A percentile compares a stretch with the other conserved stretches of the same genome.
Evolutionary conservation across 2,113 vertebrate genomes (phyloP).

Genomic region (Enhydra lutris): DNA sequence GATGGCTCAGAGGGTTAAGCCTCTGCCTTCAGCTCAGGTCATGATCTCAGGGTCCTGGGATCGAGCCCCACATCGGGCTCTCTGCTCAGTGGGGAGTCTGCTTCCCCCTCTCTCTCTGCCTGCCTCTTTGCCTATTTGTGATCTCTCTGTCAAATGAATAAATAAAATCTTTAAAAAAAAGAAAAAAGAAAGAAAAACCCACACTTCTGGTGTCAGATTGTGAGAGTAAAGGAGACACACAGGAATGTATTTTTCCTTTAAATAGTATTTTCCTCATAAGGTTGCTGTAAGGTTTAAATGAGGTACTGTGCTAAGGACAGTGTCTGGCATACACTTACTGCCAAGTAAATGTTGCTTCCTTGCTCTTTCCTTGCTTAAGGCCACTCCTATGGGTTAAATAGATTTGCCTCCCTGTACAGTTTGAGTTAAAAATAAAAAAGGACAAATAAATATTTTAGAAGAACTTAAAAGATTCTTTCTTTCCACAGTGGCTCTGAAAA

Average conservation of each 20-base stretch:
- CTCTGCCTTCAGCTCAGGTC: no score
- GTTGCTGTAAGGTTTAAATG: not conserved
- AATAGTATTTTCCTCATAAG: not conserved
- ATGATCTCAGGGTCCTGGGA: no score
- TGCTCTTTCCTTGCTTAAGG: not conserved
- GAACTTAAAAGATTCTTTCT: not conserved
- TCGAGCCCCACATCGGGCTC: no score
- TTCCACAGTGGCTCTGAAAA: not conserved
- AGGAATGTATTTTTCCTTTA: not conserved
- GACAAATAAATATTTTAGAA: not conserved
- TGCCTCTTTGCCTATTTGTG: no score
- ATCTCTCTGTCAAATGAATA: no score
- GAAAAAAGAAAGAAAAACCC: no score
- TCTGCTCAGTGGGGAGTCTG: no score
- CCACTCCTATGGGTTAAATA: not conserved
- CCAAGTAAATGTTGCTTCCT: not conserved
- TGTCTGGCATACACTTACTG: not conserved
- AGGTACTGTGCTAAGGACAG: not conserved
- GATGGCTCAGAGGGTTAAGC: no score
- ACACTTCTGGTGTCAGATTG: not conserved
- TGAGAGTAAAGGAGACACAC: not conserved
- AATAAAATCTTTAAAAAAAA: no score
- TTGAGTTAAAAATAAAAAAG: not conserved
- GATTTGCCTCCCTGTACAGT: not conserved
- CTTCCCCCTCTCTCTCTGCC: no score